Percentiles rank a stretch among this genome's conserved stretches.
These are phyloP conservation scores for Sycophila texana DNA, from an alignment of 2,888 invertebrate species.

Conservation along the genomic window DNA sequence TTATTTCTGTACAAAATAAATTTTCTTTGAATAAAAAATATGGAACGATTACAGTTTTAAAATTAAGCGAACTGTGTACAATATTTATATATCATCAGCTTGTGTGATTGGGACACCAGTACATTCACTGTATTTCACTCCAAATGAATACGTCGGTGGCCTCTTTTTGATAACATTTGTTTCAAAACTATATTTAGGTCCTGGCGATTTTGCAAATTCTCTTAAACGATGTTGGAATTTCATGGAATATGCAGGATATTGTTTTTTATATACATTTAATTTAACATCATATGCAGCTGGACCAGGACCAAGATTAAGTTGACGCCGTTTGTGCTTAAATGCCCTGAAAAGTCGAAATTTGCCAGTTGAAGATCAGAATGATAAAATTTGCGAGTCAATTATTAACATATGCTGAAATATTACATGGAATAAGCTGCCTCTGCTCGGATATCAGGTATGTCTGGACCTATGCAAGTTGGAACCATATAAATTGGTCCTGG, in stretches of 20 bases:
- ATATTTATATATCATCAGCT: constrained; percentile 70
- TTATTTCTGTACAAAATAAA: not conserved
- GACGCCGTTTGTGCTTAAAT: constrained; percentile 54
- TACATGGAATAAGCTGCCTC: constrained; percentile 78
- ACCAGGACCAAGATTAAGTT: constrained; percentile 64
- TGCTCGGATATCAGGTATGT: constrained; percentile 77
- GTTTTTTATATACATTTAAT: constrained; percentile 64
- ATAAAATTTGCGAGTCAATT: constrained; percentile 17
- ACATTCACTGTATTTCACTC: constrained; percentile 78
- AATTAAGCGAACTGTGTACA: not conserved
- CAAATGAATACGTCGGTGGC: constrained; percentile 78
- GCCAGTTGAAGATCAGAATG: not conserved
- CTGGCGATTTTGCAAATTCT: constrained; percentile 62
- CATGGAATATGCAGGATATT: constrained; percentile 67
- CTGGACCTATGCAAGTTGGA: constrained; percentile 77
- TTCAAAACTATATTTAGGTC: constrained; percentile 66
- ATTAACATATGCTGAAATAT: constrained; percentile 55
- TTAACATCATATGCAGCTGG: constrained; percentile 67
- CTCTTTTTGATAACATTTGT: constrained; percentile 61
- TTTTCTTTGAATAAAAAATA: not conserved
- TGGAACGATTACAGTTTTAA: constrained; percentile 5
- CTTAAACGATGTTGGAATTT: constrained; percentile 57
- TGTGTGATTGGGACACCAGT: constrained; percentile 79
- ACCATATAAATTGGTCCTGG: constrained; percentile 81
- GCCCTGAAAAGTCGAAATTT: constrained; percentile 58